These are phyloP conservation scores for Iguana delicatissima DNA, from an alignment of 2,797 vertebrate species.

Conservation along the genomic window DNA sequence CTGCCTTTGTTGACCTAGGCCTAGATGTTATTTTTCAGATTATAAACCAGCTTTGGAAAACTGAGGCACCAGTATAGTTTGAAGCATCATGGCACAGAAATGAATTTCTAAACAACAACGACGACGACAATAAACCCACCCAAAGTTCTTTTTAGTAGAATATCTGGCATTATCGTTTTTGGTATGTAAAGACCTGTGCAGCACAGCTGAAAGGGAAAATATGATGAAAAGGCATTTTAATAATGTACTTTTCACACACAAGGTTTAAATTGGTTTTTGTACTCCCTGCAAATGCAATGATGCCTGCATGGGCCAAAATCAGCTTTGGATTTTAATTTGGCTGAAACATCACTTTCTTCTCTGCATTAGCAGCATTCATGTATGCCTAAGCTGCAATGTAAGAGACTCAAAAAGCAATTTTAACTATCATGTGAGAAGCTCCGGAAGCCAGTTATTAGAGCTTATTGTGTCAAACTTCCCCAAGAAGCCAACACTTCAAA, in stretches of 20 bases:
- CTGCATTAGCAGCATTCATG: background rate
- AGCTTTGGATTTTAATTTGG: conserved; percentile 1
- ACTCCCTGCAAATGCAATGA: background rate
- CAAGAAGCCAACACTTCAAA: background rate
- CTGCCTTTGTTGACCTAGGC: background rate
- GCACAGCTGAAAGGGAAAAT: background rate
- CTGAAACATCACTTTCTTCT: background rate
- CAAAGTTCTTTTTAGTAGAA: rapidly evolving
- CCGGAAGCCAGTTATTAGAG: background rate
- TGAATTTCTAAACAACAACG: background rate
- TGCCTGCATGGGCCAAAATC: background rate
- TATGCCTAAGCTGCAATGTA: background rate
- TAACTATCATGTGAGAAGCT: background rate
- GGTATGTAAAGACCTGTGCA: background rate
- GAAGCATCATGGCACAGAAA: background rate
- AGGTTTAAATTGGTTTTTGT: background rate
- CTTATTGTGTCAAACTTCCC: background rate
- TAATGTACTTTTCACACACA: background rate
- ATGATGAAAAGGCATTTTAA: background rate
- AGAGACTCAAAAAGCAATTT: background rate
- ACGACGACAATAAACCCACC: background rate
- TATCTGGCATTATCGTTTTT: conserved; percentile 15
- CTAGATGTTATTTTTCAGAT: background rate
- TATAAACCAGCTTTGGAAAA: background rate
- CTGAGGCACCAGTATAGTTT: background rate